These are phyloP conservation scores for Stenopsyche tienmushanensis DNA, from an alignment of 1,140 invertebrate species.

Conservation along the genomic window DNA sequence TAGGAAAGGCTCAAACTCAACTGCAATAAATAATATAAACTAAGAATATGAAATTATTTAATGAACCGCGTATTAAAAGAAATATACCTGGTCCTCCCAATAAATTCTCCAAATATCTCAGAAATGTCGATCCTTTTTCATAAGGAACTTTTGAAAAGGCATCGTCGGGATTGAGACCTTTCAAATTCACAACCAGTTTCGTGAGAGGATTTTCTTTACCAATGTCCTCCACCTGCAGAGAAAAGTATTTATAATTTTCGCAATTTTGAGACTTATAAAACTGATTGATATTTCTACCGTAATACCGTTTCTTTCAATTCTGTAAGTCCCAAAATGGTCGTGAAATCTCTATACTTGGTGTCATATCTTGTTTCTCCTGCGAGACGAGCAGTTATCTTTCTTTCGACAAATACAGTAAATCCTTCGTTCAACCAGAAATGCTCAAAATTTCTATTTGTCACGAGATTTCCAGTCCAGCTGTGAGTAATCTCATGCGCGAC, in stretches of 20 bases:
- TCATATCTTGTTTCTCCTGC: constrained; percentile 55
- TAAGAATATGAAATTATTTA: constrained; percentile 41
- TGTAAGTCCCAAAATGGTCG: constrained; percentile 73
- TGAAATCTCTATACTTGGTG: constrained; percentile 71
- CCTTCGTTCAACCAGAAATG: constrained; percentile 98
- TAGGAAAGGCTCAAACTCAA: constrained; percentile 83
- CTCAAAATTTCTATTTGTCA: constrained; percentile 91
- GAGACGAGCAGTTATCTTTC: constrained; percentile 76
- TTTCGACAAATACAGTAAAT: constrained; percentile 90
- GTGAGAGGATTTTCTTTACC: constrained; percentile 69
- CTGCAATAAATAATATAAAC: constrained; percentile 46
- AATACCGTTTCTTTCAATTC: constrained; percentile 70
- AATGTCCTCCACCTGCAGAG: constrained; percentile 57
- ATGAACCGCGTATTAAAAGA: constrained; percentile 48
- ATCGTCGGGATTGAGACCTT: constrained; percentile 86
- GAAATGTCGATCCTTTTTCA: constrained; percentile 87
- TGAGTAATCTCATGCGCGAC: constrained; percentile 95
- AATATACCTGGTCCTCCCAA: constrained; percentile 77
- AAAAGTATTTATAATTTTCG: no score
- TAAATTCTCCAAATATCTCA: constrained; percentile 83
- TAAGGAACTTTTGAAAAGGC: constrained; percentile 88
- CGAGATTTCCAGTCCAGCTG: constrained; percentile 95
- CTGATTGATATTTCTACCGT: background rate
- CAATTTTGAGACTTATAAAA: background rate
- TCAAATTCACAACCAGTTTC: constrained; percentile 76